These are phyloP conservation scores for Halcyon smyrnensis DNA, from an alignment of 2,797 vertebrate species.

Conservation along the genomic window DNA sequence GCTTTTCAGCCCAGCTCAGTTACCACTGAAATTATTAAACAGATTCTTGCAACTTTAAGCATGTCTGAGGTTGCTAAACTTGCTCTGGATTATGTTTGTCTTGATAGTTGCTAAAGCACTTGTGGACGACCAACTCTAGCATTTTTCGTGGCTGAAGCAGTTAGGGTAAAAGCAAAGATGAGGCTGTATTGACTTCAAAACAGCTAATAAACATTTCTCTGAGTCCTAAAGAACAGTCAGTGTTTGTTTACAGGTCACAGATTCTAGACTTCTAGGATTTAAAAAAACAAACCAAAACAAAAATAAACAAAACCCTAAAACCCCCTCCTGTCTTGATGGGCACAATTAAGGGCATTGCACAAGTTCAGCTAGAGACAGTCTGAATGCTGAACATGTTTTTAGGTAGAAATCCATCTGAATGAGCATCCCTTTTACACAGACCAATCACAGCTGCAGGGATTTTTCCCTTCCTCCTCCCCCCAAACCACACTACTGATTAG, in stretches of 20 bases:
- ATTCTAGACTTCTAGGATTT: background rate
- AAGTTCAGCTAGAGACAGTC: background rate
- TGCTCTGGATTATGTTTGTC: background rate
- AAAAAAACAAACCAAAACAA: background rate
- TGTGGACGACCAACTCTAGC: background rate
- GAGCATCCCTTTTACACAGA: slow-evolving; percentile 4
- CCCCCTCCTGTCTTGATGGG: background rate
- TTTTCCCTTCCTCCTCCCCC: background rate
- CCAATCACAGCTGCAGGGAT: background rate
- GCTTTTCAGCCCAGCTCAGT: background rate
- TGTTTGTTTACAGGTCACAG: background rate
- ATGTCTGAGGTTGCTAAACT: background rate
- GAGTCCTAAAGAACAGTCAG: too few relatives aligned
- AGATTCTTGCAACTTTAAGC: slow-evolving; percentile 22
- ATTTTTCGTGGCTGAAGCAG: background rate
- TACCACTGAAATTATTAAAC: slow-evolving; percentile 5
- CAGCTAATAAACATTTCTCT: background rate
- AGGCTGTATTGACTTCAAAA: background rate
- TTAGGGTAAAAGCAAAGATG: background rate
- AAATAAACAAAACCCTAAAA: background rate
- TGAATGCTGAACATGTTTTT: background rate
- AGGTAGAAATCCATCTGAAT: slow-evolving; percentile 18
- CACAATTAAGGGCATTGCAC: background rate
- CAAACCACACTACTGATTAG: background rate
- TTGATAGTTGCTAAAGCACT: background rate